These are phyloP conservation scores for Dasysyrphus albostriatus DNA, from an alignment of 2,888 invertebrate genomes.

Conservation along the genomic window DNA sequence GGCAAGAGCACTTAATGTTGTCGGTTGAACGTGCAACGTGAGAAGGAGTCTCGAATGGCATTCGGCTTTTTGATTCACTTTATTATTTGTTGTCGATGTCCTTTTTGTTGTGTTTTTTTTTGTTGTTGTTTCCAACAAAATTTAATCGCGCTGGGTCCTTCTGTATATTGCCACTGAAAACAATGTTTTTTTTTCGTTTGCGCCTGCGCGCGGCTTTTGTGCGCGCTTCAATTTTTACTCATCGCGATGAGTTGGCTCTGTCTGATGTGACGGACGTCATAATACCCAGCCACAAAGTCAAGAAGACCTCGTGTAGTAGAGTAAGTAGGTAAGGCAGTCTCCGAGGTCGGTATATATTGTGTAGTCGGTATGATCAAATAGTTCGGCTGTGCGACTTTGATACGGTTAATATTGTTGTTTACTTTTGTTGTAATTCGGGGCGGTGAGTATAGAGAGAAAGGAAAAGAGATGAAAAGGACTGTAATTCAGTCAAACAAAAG, in stretches of 20 bases:
- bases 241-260: slow-evolving; percentile 40
- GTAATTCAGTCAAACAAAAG: slow-evolving; percentile 66
- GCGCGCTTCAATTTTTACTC: slow-evolving; percentile 52
- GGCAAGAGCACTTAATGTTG: slow-evolving; percentile 34
- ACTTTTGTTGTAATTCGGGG: slow-evolving; percentile 71
- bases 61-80: slow-evolving; percentile 51
- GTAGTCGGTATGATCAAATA: slow-evolving; percentile 63
- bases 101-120: slow-evolving; percentile 48
- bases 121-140: slow-evolving; percentile 26
- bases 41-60: slow-evolving; percentile 53
- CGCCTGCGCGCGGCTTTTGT: slow-evolving; percentile 34
- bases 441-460: slow-evolving; percentile 50
- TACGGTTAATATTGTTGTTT: slow-evolving; percentile 76
- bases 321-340: slow-evolving; percentile 8
- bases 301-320: slow-evolving; percentile 8
- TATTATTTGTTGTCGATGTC: slow-evolving; percentile 49
- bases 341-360: slow-evolving; percentile 10
- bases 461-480: slow-evolving; percentile 62
- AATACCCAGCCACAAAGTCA: slow-evolving; percentile 46
- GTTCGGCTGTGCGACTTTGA: slow-evolving; percentile 68
- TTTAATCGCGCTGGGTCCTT: slow-evolving; percentile 58
- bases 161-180: slow-evolving; percentile 51
- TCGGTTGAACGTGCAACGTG: slow-evolving; percentile 25
- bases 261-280: slow-evolving; percentile 52
- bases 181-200: neutral